Evolutionary conservation across 1,140 invertebrate species (phyloP).

Genomic region (Acyrthosiphon pisum): DNA sequence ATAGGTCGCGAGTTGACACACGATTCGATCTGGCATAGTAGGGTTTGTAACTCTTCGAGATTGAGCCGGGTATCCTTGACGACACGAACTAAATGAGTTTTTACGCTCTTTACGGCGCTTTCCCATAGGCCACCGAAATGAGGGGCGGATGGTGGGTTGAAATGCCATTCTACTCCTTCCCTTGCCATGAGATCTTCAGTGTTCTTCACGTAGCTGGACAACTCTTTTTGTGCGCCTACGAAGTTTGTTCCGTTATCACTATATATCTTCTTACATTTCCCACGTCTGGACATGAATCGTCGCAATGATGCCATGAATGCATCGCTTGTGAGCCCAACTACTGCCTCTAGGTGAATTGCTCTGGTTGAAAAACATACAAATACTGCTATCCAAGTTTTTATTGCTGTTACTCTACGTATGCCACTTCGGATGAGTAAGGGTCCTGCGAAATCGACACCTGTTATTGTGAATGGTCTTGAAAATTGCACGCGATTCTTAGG

Average conservation of each 20-base stretch:
- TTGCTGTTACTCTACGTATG: background rate
- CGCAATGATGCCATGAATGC: background rate
- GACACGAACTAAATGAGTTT: conserved; percentile 59
- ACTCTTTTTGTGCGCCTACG: too few relatives aligned
- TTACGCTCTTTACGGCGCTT: conserved; percentile 61
- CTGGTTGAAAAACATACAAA: background rate
- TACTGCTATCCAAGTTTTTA: background rate
- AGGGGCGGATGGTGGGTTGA: conserved; percentile 61
- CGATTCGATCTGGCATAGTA: conserved; percentile 60
- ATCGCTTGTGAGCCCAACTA: background rate
- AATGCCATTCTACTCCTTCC: conserved; percentile 61
- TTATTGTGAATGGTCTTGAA: conserved; percentile 13
- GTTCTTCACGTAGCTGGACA: too few relatives aligned
- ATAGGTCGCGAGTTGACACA: conserved; percentile 60
- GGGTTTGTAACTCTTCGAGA: conserved; percentile 59
- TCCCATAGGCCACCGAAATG: conserved; percentile 62
- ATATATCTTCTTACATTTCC: too few relatives aligned
- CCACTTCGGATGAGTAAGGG: background rate
- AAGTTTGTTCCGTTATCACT: too few relatives aligned
- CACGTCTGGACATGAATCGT: too few relatives aligned
- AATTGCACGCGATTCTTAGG: background rate
- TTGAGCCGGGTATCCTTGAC: conserved; percentile 58
- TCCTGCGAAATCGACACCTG: conserved; percentile 44
- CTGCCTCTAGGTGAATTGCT: background rate
- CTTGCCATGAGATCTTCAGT: background rate